Evolutionary conservation across 1,140 invertebrate genomes (phyloP).

Genomic region (Macrosteles quadrilineatus): DNA sequence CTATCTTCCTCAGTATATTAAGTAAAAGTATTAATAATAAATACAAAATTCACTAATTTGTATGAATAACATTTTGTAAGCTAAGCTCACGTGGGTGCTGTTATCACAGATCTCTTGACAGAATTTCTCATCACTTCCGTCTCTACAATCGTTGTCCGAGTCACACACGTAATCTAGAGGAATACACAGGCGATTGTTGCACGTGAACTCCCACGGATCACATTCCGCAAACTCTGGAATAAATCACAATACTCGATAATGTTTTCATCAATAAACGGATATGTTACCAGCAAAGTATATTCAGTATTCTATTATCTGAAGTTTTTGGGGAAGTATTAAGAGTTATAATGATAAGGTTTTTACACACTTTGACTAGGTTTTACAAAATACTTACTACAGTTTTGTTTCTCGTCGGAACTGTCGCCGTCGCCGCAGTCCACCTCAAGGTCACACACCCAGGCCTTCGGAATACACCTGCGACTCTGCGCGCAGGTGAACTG

Average conservation of each 20-base stretch:
- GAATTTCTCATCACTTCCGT: constrained; percentile 56
- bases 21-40: too few species aligned
- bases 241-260: too few species aligned
- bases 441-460: constrained; percentile 78
- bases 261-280: constrained; percentile 2
- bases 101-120: constrained; percentile 47
- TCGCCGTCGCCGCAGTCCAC: constrained; percentile 71
- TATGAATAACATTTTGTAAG: too few species aligned
- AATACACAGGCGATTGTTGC: constrained; percentile 50
- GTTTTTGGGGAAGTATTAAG: too few species aligned
- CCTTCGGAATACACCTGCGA: constrained; percentile 60
- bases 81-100: background rate
- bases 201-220: constrained; percentile 48
- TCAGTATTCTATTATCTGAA: constrained; percentile 17
- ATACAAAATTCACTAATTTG: too few species aligned
- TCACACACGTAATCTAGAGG: constrained; percentile 57
- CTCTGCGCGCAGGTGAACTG: constrained; percentile 48
- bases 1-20: too few species aligned
- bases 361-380: too few species aligned
- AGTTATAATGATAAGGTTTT: too few species aligned
- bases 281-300: background rate
- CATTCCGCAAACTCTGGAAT: constrained; percentile 47
- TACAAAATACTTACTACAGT: constrained; percentile 58
- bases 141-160: constrained; percentile 55
- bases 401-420: constrained; percentile 61